Evolutionary conservation across 2,113 vertebrate species (phyloP).

Genomic region (Scortum barcoo): DNA sequence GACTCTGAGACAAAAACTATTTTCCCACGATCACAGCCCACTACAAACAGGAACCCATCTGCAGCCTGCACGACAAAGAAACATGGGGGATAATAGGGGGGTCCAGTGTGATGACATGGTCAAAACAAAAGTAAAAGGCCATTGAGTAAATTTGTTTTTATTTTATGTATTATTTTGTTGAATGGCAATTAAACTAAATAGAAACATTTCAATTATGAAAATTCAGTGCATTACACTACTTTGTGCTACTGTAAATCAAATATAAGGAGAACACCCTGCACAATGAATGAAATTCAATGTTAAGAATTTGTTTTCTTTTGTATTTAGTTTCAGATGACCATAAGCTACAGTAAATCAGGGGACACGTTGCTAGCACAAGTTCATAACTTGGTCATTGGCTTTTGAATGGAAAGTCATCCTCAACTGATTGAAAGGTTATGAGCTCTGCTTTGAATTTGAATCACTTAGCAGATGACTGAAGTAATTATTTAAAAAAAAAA

Average conservation of each 20-base stretch:
- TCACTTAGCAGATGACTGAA: neutral
- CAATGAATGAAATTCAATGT: neutral
- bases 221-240: neutral
- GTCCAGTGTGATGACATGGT: slow-evolving; percentile 43
- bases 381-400: neutral
- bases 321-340: neutral
- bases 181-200: slow-evolving; percentile 2
- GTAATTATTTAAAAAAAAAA: neutral
- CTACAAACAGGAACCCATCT: slow-evolving; percentile 94
- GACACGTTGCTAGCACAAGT: neutral
- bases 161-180: neutral
- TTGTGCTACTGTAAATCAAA: neutral
- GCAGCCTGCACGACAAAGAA: slow-evolving; percentile 86
- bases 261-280: neutral
- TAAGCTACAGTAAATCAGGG: neutral
- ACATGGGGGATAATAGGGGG: slow-evolving; percentile 27
- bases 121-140: slow-evolving; percentile 34
- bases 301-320: neutral
- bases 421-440: neutral
- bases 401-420: neutral
- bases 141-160: neutral
- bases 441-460: neutral
- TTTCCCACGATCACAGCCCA: slow-evolving; percentile 93
- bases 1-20: slow-evolving; percentile 95
- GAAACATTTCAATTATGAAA: neutral